Evolutionary conservation across 2,113 vertebrate genomes (phyloP).

Genomic region (Pelecanoides urinatrix): DNA sequence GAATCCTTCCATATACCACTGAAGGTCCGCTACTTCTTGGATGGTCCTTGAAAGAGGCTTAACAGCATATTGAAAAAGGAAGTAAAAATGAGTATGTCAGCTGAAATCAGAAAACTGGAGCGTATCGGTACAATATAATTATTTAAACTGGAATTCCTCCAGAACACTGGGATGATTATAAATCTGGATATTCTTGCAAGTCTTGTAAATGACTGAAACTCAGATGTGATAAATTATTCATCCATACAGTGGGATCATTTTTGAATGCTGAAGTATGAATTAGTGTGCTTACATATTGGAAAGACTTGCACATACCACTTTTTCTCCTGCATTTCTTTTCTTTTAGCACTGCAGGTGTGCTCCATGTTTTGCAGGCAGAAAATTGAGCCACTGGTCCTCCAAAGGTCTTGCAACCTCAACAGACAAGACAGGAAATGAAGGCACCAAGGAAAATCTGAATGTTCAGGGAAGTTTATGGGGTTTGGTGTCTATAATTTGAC

Average conservation of each 20-base stretch:
- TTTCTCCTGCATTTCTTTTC: not conserved
- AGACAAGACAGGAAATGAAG: not conserved
- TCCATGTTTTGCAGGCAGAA: not conserved
- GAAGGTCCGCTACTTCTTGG: not conserved
- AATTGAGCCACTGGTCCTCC: not conserved
- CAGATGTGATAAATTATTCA: not conserved
- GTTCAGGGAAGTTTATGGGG: not conserved
- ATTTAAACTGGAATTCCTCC: not conserved
- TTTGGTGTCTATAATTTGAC: not conserved
- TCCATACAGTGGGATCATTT: not conserved
- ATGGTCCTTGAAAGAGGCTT: not conserved
- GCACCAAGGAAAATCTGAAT: not conserved
- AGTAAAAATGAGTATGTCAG: not conserved
- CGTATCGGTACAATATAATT: not conserved
- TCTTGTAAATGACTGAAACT: constrained; percentile 1
- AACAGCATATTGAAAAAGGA: not conserved
- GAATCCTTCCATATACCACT: not conserved
- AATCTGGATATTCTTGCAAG: not conserved
- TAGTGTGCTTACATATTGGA: not conserved
- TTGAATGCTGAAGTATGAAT: not conserved
- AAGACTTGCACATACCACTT: not conserved
- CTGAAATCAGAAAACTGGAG: not conserved
- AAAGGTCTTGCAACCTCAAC: not conserved
- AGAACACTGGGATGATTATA: not conserved
- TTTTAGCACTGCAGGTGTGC: not conserved